Base-by-base conservation (phyloP, 1,140 invertebrate genomes). In the Spodoptera litura region DNA sequence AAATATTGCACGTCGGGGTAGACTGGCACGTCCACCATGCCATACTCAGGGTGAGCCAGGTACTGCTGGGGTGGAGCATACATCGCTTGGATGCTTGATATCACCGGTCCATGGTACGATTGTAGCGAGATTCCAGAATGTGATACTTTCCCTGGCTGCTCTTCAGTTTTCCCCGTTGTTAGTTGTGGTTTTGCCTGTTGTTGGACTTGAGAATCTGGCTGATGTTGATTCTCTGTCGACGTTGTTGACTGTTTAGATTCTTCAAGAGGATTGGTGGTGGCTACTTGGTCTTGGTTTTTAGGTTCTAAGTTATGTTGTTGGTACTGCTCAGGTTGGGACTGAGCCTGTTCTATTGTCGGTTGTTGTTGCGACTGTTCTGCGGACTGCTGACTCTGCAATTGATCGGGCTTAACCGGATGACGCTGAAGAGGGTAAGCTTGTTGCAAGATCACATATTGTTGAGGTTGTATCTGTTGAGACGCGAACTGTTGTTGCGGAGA, bases 1-100 rank as follows among this genome's bases (percentile, higher is more conserved):
- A 92, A 92, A 76, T 92, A 94, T 62, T 94, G 91, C 1, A 94
- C 87, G 4, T 89, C 85, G 13, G 91, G 88, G 61, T 87, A 90
- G 0, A 88, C 83, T 11, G 90, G 89, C 3, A 85, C 70, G 10
- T 78, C 74, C 8, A 74, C 71, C n/a, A 68, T 38, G 58, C 56
- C 52, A 56, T 35, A 61, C 52, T 68, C 68, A 0, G 79, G 51
- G 4, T 73, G 68, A 10, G 53, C 27, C 2, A 78, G n/a, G n/a
- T 59, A 49, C 25, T 56, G 51, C 4, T 64, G 44, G 3, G 52
- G 35, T 2, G 44, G 27, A 4, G 15, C 6, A 53, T 55, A 68
- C 13, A 56, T n/a, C 13, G 15, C 31, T 20, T 51, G 74, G 2
- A 58, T 1, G 44, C 11, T 2, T 49, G 52, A 55, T 49, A 53